Percentiles rank a stretch among this genome's conserved stretches.
These are phyloP conservation scores for Ispidina lecontei DNA, from an alignment of 2,797 vertebrate genomes.

Conservation along the genomic window DNA sequence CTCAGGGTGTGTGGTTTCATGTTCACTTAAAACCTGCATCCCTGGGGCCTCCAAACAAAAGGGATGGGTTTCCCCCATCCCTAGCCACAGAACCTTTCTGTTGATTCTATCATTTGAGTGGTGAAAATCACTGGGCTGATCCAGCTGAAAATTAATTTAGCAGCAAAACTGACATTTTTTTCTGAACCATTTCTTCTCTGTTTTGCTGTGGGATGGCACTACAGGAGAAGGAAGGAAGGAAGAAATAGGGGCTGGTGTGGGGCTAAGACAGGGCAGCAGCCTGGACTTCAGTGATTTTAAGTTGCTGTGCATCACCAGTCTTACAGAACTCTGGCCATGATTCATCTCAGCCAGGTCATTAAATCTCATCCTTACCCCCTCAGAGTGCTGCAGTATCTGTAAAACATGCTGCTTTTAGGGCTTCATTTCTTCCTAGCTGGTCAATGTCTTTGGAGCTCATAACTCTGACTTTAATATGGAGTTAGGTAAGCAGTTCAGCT, in stretches of 20 bases:
- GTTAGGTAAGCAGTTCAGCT: accelerated
- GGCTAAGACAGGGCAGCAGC: background rate
- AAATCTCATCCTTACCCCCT: background rate
- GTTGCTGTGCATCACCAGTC: no score
- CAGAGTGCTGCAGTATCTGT: background rate
- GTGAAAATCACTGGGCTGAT: background rate
- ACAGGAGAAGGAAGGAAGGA: background rate
- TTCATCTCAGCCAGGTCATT: background rate
- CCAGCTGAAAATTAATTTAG: background rate
- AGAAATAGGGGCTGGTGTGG: background rate
- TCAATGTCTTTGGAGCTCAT: background rate
- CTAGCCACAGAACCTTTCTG: background rate
- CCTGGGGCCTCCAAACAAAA: background rate
- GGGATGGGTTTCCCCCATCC: background rate
- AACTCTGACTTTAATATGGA: background rate
- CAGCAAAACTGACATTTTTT: background rate
- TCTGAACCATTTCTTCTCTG: background rate
- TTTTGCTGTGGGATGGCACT: background rate
- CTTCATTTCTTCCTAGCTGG: background rate
- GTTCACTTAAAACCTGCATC: background rate
- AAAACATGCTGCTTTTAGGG: background rate
- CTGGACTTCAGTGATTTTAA: background rate
- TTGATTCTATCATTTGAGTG: accelerated
- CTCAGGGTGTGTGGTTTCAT: background rate
- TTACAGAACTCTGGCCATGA: background rate